Percentiles rank a stretch among this genome's conserved stretches.
phyloP scores from a whole-genome alignment of 2,113 vertebrate genomes.

The Platanista minor region DNA sequence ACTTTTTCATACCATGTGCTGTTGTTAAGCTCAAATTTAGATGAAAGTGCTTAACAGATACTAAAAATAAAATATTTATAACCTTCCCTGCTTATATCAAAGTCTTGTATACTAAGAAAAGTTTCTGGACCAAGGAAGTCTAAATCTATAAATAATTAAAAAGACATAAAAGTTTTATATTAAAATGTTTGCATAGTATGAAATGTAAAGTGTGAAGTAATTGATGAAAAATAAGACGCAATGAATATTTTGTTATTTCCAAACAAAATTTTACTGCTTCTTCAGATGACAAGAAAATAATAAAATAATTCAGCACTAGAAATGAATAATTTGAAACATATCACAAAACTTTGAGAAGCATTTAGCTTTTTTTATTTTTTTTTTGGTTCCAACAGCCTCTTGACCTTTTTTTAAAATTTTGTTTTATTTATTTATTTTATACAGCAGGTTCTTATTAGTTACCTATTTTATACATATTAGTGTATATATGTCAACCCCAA shows the following conservation, averaged over 20 bases:
- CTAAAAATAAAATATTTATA: not conserved
- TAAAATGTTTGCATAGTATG: not conserved
- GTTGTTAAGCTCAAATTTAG: not conserved
- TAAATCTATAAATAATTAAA: not conserved
- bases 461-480: too few relatives aligned
- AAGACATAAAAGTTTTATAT: not conserved
- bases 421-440: too few relatives aligned
- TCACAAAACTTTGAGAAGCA: not conserved
- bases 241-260: not conserved
- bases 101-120: not conserved
- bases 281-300: not conserved
- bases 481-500: too few relatives aligned
- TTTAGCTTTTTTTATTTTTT: not conserved
- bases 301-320: slow-evolving; percentile 27
- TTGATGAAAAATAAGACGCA: not conserved
- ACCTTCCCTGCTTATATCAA: not conserved
- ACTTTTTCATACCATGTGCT: not conserved
- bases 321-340: slow-evolving; percentile 28
- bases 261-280: not conserved
- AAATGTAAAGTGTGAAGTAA: not conserved
- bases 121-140: not conserved
- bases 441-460: too few relatives aligned
- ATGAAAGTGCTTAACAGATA: not conserved
- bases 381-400: too few relatives aligned
- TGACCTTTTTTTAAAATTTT: too few relatives aligned